These are phyloP conservation scores for Zoanthus sociatus DNA, from an alignment of 92 coral and sea anemone species.

Conservation along the genomic window DNA sequence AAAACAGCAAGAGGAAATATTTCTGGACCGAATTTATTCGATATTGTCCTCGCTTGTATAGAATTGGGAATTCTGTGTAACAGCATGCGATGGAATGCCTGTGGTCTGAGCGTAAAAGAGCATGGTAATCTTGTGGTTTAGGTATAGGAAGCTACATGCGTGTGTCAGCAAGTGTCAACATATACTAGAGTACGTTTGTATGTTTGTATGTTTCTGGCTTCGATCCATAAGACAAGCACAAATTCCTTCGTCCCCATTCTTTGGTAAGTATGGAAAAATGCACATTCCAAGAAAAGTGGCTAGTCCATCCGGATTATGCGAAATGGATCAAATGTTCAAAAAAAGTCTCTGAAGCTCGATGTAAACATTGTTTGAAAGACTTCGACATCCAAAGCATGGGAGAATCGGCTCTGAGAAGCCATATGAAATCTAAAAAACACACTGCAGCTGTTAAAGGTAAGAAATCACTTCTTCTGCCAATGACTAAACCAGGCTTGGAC, in stretches of 20 bases:
- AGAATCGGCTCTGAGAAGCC: slow-evolving; percentile 2
- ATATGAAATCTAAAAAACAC: slow-evolving; percentile 25
- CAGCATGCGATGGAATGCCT: background rate
- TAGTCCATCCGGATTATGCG: no score
- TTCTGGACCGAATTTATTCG: no score
- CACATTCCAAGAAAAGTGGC: no score
- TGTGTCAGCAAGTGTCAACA: background rate
- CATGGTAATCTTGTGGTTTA: background rate
- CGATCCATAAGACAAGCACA: no score
- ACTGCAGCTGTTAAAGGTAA: slow-evolving; percentile 34
- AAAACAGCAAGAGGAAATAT: no score
- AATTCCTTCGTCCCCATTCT: no score
- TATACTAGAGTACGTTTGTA: background rate
- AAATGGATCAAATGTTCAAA: slow-evolving; percentile 1
- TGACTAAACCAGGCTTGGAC: slow-evolving; percentile 5
- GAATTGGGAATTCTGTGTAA: background rate
- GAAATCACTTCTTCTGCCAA: slow-evolving; percentile 24
- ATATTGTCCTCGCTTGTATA: no score
- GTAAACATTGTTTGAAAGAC: background rate
- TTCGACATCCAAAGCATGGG: slow-evolving; percentile 1
- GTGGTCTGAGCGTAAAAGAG: background rate
- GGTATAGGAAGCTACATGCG: background rate
- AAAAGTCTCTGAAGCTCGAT: background rate
- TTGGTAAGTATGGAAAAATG: no score
- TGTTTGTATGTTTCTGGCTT: no score